These are phyloP conservation scores for Pseudorasbora parva DNA, from an alignment of 2,113 vertebrate genomes.

Conservation along the genomic window DNA sequence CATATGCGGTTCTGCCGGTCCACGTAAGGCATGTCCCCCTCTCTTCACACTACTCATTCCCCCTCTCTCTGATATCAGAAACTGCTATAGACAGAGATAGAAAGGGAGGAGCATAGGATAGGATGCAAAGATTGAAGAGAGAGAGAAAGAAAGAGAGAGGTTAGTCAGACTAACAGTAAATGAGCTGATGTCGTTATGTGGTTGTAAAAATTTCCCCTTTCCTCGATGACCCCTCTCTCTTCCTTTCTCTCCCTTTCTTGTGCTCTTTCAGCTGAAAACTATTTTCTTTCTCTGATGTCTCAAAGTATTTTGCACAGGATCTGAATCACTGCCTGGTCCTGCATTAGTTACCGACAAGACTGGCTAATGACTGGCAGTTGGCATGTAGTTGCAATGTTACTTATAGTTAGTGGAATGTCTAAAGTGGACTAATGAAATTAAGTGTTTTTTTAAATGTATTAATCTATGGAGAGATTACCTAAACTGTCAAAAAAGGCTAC, in stretches of 20 bases:
- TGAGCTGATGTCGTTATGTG: neutral
- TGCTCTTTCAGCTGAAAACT: neutral
- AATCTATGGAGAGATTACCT: too few relatives aligned
- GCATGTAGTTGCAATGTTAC: too few relatives aligned
- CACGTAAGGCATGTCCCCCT: constrained; percentile 93
- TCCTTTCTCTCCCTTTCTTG: constrained; percentile 32
- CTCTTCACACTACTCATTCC: constrained; percentile 85
- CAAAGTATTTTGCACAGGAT: constrained; percentile 17
- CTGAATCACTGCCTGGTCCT: neutral
- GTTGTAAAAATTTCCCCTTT: constrained; percentile 49
- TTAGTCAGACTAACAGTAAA: constrained; percentile 30
- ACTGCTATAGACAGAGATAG: constrained; percentile 34
- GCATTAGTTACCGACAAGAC: neutral
- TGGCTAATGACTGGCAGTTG: too few relatives aligned
- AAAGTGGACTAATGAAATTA: too few relatives aligned
- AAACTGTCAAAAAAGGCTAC: too few relatives aligned
- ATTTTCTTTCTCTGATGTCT: constrained; percentile 48
- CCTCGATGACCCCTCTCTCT: neutral
- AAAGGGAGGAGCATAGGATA: constrained; percentile 53
- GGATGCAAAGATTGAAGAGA: constrained; percentile 47
- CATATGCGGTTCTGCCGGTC: constrained; percentile 99
- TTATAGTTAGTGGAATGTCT: too few relatives aligned
- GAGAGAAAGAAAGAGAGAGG: neutral
- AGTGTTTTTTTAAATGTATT: too few relatives aligned
- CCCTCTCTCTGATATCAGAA: constrained; percentile 70